Evolutionary conservation across 2,888 invertebrate species (phyloP), one percentile per base, ranked within the genome.

Genomic region (Julus scandinavius): DNA sequence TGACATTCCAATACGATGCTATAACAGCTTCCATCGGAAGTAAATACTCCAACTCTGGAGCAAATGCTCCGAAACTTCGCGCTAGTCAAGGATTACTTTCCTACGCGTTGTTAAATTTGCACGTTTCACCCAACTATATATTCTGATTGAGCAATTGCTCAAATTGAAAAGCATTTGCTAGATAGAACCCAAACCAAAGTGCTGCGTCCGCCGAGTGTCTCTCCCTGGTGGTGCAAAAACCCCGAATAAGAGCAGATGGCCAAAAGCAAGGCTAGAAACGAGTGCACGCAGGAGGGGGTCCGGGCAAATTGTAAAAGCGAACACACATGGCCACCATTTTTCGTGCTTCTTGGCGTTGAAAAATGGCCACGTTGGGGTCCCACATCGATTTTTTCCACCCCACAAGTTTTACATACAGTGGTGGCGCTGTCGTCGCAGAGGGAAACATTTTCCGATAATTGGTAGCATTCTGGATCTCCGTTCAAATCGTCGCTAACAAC

Each of bases 301-400:
- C 63, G 5, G 20, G n/a, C n/a, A 63, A 63, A 63, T 63, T n/a
- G 63, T 15, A 17, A n/a, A n/a, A n/a, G 17, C n/a, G 63, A 5
- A 58, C 58, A 58, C 17, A 17, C 17, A 58, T 13, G 63, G 13
- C n/a, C 20, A 63, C 63, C 6, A 63, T 63, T 20, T 63, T 63
- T 63, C 63, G 63, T 63, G 63, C 20, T 63, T 63, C 63, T 63
- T 20, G 20, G 63, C n/a, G n/a, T 17, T 63, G 63, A 63, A 63
- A 63, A 63, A 63, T 63, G 63, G 54, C 45, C 45, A 45, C 45
- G 6, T 45, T 45, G 7, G 54, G 54, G n/a, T 63, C 63, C 63
- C n/a, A 54, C n/a, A 63, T 63, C 63, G 54, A 54, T 54, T 54
- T 54, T 54, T 20, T 20, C 20, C 4, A n/a, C 20, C 63, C 63